phyloP scores from a whole-genome alignment of 1,140 invertebrate species.

The Drosophila pectinifera region DNA sequence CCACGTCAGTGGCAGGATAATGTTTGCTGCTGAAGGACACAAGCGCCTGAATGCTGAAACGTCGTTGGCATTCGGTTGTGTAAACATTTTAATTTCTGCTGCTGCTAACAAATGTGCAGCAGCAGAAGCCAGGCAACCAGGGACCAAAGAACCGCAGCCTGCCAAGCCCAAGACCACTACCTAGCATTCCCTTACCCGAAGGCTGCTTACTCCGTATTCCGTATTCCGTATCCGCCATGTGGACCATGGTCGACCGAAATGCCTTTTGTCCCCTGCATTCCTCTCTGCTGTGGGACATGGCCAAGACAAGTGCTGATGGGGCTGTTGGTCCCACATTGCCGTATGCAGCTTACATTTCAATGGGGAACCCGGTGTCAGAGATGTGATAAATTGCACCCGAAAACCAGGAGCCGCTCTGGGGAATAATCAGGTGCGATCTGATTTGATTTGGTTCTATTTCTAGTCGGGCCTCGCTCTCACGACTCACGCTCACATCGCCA shows the following conservation, averaged over 20 bases:
- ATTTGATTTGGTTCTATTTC: constrained; percentile 34
- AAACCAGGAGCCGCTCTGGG: not conserved
- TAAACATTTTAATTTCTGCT: constrained; percentile 82
- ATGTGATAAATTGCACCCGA: constrained; percentile 49
- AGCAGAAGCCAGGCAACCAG: constrained; percentile 12
- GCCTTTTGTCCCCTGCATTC: constrained; percentile 31
- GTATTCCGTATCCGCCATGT: constrained; percentile 53
- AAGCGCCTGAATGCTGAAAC: constrained; percentile 65
- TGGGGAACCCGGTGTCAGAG: constrained; percentile 28
- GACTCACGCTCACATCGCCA: constrained; percentile 59
- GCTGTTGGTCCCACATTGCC: constrained; percentile 45
- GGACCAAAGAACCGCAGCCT: constrained; percentile 54
- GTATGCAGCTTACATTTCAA: constrained; percentile 64
- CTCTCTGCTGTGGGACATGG: constrained; percentile 24
- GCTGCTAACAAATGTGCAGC: constrained; percentile 74
- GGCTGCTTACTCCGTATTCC: constrained; percentile 1
- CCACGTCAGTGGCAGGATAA: constrained; percentile 40
- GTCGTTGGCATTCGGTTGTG: constrained; percentile 76
- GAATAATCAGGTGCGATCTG: constrained; percentile 42
- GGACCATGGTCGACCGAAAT: constrained; percentile 69
- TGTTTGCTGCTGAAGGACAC: constrained; percentile 55
- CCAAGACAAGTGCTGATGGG: constrained; percentile 39
- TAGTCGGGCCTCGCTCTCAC: constrained; percentile 1
- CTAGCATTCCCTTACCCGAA: constrained; percentile 22
- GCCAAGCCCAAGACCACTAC: constrained; percentile 53